Conservation (phyloP, 2,797 vertebrate species). For the Danio albolineatus region DNA sequence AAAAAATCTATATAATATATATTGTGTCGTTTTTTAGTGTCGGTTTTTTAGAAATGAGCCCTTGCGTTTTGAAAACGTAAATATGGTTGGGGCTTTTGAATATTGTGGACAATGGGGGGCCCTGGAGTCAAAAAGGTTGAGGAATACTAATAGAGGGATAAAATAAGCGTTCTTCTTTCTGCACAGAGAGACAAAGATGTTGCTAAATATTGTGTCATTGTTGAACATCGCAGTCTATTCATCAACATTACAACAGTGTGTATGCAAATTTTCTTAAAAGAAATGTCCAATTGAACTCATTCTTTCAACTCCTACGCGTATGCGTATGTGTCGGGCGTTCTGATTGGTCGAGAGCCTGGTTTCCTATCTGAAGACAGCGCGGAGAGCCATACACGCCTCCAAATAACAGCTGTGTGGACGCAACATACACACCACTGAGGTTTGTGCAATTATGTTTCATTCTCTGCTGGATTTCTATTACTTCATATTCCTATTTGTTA, state of each 20-base stretch:
- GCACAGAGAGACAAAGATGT: neutral
- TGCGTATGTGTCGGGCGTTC: constrained; percentile 36
- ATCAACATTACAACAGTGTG: neutral
- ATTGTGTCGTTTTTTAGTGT: too few species aligned
- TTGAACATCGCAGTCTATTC: neutral
- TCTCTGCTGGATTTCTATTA: neutral
- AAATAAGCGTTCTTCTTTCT: too few species aligned
- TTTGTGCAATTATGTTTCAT: constrained; percentile 57
- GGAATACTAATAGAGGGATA: too few species aligned
- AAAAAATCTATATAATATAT: too few species aligned
- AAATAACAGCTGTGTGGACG: constrained; percentile 50
- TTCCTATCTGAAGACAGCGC: constrained; percentile 49
- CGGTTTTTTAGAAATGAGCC: too few species aligned
- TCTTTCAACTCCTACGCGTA: constrained; percentile 51
- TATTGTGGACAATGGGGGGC: too few species aligned
- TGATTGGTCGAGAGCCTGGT: constrained; percentile 69
- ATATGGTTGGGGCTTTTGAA: too few species aligned
- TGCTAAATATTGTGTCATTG: neutral
- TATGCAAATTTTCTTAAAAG: neutral
- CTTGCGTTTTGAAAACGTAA: too few species aligned
- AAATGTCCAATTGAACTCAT: constrained; percentile 65
- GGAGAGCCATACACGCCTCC: constrained; percentile 48
- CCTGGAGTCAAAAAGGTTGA: too few species aligned
- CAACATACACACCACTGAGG: constrained; percentile 63
- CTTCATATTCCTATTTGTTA: too few species aligned